phyloP scores from a whole-genome alignment of 2,888 invertebrate genomes.

The Drosophila barbarae region DNA sequence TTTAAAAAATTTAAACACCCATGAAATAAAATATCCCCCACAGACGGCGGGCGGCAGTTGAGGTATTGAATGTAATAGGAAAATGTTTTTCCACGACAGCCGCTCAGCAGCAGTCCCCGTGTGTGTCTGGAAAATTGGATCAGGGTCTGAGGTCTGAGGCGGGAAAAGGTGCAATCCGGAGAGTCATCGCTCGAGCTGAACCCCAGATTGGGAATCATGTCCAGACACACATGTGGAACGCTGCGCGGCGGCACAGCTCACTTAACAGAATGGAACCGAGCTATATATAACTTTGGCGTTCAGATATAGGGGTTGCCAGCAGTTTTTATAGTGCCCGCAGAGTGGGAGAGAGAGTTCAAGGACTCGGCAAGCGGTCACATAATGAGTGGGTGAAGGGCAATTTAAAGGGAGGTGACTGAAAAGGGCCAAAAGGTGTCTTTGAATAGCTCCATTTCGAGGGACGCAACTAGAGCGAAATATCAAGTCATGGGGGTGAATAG shows the following conservation, averaged over 20 bases:
- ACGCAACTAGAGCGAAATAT: not conserved
- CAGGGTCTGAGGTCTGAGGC: constrained; percentile 58
- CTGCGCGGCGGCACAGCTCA: constrained; percentile 61
- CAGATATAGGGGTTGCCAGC: constrained; percentile 37
- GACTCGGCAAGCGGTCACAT: constrained; percentile 49
- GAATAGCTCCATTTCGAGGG: constrained; percentile 22
- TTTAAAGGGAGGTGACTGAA: constrained; percentile 4
- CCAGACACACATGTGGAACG: constrained; percentile 49
- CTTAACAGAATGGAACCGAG: constrained; percentile 58
- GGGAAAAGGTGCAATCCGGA: constrained; percentile 20
- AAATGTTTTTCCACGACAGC: constrained; percentile 71
- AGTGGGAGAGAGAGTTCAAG: constrained; percentile 49
- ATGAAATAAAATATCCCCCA: constrained; percentile 70
- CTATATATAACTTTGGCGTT: constrained; percentile 9
- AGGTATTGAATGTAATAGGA: constrained; percentile 72
- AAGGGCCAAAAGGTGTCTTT: constrained; percentile 23
- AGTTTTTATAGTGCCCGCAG: constrained; percentile 24
- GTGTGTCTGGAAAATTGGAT: constrained; percentile 63
- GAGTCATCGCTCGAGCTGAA: constrained; percentile 61
- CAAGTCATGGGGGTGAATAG: constrained; percentile 1
- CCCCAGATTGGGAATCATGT: constrained; percentile 63
- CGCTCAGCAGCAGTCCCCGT: constrained; percentile 47
- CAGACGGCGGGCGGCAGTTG: constrained; percentile 38
- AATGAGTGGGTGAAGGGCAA: constrained; percentile 23
- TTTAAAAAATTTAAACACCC: constrained; percentile 75